phyloP scores from a whole-genome alignment of 2,888 invertebrate genomes.

The Atrina japonica region DNA sequence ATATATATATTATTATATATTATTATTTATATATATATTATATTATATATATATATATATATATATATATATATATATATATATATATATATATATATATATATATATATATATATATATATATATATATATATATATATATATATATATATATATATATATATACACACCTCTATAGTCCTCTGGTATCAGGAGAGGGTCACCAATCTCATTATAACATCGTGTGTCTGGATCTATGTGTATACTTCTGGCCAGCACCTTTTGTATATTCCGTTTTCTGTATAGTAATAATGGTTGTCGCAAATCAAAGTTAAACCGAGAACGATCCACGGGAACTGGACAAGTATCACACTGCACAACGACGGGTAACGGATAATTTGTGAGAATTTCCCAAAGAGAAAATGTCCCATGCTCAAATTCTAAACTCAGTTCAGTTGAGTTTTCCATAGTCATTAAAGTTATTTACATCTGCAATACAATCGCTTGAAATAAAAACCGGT shows the following conservation, averaged over 20 bases:
- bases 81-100: too few relatives aligned
- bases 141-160: too few relatives aligned
- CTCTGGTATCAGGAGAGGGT: conserved; percentile 70
- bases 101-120: too few relatives aligned
- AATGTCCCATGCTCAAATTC: conserved; percentile 53
- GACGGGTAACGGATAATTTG: conserved; percentile 61
- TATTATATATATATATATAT: too few relatives aligned
- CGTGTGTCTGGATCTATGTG: conserved; percentile 46
- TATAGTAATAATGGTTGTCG: conserved; percentile 67
- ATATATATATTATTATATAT: too few relatives aligned
- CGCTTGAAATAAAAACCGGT: too few relatives aligned
- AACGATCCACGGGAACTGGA: conserved; percentile 50
- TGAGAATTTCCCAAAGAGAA: conserved; percentile 52
- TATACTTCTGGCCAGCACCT: conserved; percentile 63
- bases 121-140: too few relatives aligned
- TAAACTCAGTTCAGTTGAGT: conserved; percentile 19
- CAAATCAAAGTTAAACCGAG: conserved; percentile 63
- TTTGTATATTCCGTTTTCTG: conserved; percentile 64
- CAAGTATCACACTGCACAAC: conserved; percentile 59
- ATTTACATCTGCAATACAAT: too few relatives aligned
- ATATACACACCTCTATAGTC: conserved; percentile 68
- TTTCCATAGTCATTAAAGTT: too few relatives aligned
- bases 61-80: too few relatives aligned
- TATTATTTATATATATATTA: too few relatives aligned
- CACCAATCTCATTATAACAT: conserved; percentile 61